Percentiles rank a stretch among this genome's conserved stretches.
Evolutionary conservation across 2,113 vertebrate genomes (phyloP).

Genomic region (Haemorhous mexicanus): DNA sequence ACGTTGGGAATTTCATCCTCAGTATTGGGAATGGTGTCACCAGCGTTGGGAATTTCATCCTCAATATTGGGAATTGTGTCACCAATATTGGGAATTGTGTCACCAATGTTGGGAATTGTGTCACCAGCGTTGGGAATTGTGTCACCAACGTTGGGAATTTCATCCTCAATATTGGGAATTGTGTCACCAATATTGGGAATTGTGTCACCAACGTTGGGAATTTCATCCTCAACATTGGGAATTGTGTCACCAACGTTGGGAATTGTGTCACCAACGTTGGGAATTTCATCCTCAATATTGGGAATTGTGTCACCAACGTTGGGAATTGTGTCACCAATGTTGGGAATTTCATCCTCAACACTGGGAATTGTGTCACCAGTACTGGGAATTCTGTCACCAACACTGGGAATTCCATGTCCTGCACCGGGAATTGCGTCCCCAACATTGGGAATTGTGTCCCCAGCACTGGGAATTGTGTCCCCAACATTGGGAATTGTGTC

Average conservation of each 20-base stretch:
- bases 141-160: fast-evolving
- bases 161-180: too few relatives aligned
- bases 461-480: too few relatives aligned
- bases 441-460: fast-evolving
- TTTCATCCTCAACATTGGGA: fast-evolving
- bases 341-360: fast-evolving
- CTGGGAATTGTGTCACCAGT: neutral
- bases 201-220: fast-evolving
- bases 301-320: too few relatives aligned
- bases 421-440: fast-evolving
- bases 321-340: too few relatives aligned
- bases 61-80: fast-evolving
- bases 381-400: fast-evolving
- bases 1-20: fast-evolving
- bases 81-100: fast-evolving
- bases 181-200: too few relatives aligned
- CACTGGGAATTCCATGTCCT: too few relatives aligned
- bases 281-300: fast-evolving
- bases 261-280: fast-evolving
- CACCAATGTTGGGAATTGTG: fast-evolving
- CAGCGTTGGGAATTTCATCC: fast-evolving
- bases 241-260: neutral
- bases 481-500: too few relatives aligned
- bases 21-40: fast-evolving
- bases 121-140: fast-evolving